Conservation (phyloP, 2,113 vertebrate genomes). For the Centropus bengalensis region DNA sequence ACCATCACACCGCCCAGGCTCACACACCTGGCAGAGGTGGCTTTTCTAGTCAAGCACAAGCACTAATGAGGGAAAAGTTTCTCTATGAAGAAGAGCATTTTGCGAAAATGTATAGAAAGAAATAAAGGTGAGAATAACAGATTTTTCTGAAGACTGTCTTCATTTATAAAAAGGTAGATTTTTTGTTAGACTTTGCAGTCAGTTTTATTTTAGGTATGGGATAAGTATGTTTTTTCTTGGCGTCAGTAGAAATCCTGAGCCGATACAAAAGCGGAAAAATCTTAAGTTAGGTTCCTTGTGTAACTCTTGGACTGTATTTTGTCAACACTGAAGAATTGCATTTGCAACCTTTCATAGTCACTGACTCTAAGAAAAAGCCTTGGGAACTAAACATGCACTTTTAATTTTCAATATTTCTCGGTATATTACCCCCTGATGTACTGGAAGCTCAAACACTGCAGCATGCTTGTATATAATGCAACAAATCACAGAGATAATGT, state of each 20-base stretch:
- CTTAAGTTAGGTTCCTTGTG: neutral
- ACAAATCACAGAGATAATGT: neutral
- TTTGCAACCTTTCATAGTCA: neutral
- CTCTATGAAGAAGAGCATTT: neutral
- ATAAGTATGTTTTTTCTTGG: neutral
- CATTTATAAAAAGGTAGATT: fast-evolving
- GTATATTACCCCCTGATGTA: neutral
- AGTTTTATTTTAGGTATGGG: neutral
- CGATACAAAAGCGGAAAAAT: neutral
- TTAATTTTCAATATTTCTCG: neutral
- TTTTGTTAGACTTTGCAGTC: neutral
- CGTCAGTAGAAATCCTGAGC: neutral
- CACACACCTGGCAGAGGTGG: neutral
- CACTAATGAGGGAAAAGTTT: neutral
- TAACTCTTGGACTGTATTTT: neutral
- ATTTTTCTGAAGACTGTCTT: neutral
- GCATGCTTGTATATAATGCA: neutral
- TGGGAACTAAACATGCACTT: neutral
- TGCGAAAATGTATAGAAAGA: neutral
- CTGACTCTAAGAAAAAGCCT: neutral
- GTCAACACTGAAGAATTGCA: neutral
- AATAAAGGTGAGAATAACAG: neutral
- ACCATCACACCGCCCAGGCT: neutral
- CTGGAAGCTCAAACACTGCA: neutral
- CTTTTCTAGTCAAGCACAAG: neutral